Conservation (phyloP, 2,113 vertebrate genomes). For the Pelmatolapia mariae region DNA sequence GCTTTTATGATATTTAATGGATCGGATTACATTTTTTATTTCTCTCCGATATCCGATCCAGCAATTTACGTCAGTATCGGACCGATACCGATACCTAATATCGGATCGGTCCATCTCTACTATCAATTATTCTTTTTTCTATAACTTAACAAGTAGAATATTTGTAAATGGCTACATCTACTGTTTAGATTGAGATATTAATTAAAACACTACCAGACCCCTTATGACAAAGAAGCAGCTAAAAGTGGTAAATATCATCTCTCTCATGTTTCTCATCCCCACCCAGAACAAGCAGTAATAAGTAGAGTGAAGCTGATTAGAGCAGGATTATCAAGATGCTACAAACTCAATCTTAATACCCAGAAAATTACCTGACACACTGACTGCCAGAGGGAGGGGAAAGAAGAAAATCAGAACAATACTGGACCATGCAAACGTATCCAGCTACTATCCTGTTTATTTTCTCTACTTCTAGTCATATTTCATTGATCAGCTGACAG, state of each 20-base stretch:
- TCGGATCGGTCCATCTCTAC: too few relatives aligned
- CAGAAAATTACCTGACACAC: neutral
- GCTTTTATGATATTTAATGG: too few relatives aligned
- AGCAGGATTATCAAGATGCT: neutral
- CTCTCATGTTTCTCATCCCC: neutral
- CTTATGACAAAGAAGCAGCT: neutral
- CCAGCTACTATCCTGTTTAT: neutral
- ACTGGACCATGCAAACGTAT: neutral
- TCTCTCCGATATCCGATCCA: too few relatives aligned
- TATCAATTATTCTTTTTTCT: neutral
- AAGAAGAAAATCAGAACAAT: neutral
- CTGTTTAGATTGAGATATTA: neutral
- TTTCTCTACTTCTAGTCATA: neutral
- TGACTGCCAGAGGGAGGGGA: neutral
- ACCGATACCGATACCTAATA: too few relatives aligned
- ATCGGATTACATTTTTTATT: too few relatives aligned
- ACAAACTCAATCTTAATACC: neutral
- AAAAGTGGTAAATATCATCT: neutral
- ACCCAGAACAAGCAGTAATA: neutral
- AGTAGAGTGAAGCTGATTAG: neutral
- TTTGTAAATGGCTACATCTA: neutral
- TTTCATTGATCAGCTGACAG: neutral
- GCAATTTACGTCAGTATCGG: too few relatives aligned
- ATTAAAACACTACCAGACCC: neutral
- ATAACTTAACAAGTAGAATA: neutral